phyloP scores from a whole-genome alignment of 1,140 invertebrate genomes.

The Drosophila paulistorum region DNA sequence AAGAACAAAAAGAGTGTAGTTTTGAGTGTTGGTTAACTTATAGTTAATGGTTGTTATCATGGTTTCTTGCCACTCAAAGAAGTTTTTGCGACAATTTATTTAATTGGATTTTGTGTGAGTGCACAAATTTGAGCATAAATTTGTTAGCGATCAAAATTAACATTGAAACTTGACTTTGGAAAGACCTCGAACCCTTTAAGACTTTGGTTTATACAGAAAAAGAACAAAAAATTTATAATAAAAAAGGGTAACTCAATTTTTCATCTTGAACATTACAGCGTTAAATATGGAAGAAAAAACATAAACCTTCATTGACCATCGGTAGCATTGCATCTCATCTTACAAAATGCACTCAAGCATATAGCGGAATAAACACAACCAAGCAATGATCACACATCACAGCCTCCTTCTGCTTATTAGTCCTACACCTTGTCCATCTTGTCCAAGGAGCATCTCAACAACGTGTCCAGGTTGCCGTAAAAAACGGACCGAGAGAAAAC shows the following conservation, averaged over 20 bases:
- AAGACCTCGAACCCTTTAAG: background rate
- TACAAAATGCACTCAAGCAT: slow-evolving; percentile 74
- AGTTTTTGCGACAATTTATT: slow-evolving; percentile 52
- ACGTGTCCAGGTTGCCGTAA: slow-evolving; percentile 43
- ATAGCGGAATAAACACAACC: slow-evolving; percentile 73
- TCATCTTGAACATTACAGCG: background rate
- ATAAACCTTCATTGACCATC: background rate
- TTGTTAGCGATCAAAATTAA: slow-evolving; percentile 25
- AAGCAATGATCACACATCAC: slow-evolving; percentile 67
- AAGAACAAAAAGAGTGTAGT: background rate
- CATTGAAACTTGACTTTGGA: background rate
- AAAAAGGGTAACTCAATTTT: background rate
- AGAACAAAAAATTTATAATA: background rate
- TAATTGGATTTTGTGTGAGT: slow-evolving; percentile 48
- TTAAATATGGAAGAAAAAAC: slow-evolving; percentile 19
- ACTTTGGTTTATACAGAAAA: background rate
- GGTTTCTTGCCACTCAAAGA: slow-evolving; percentile 51
- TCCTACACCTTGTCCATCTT: background rate
- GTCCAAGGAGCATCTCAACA: slow-evolving; percentile 44
- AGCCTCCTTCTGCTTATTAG: background rate
- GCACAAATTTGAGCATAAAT: slow-evolving; percentile 63
- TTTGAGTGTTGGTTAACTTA: slow-evolving; percentile 36
- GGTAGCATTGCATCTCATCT: slow-evolving; percentile 41
- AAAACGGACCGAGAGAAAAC: slow-evolving; percentile 43
- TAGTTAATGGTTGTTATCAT: slow-evolving; percentile 48